Percentiles rank a stretch among this genome's conserved stretches.
Conservation (phyloP, 2,888 invertebrate species). For the Agrochola lota region DNA sequence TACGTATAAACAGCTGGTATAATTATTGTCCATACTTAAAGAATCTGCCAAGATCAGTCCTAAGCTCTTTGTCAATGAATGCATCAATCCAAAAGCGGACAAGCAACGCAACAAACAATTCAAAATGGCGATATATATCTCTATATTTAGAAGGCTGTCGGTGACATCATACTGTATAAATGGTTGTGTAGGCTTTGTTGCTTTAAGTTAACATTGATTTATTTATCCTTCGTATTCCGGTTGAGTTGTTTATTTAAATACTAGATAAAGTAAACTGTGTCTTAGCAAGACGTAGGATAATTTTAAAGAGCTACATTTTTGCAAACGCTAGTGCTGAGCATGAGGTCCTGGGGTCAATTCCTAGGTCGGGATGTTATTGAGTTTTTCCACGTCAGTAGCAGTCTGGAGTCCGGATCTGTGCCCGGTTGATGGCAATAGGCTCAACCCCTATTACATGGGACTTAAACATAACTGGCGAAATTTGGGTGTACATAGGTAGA, state of each 20-base stretch:
- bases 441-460: neutral
- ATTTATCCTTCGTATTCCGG: constrained; percentile 14
- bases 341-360: neutral
- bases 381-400: neutral
- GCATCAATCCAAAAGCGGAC: constrained; percentile 31
- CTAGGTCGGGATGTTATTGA: too few species aligned
- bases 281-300: neutral
- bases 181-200: constrained; percentile 46
- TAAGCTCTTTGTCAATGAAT: constrained; percentile 24
- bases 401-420: neutral
- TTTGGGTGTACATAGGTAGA: too few species aligned
- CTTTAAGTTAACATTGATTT: constrained; percentile 29
- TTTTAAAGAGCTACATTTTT: neutral
- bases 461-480: neutral
- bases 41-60: neutral
- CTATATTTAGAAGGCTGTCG: constrained; percentile 48
- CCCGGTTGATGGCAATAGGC: neutral
- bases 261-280: neutral
- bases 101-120: constrained; percentile 11
- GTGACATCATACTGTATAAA: constrained; percentile 58
- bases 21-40: neutral
- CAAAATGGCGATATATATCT: constrained; percentile 51
- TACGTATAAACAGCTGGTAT: too few species aligned
- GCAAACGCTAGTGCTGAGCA: neutral
- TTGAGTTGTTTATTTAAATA: neutral